Conservation (phyloP, 1,140 invertebrate species). For the Drosophila kepulauana region DNA sequence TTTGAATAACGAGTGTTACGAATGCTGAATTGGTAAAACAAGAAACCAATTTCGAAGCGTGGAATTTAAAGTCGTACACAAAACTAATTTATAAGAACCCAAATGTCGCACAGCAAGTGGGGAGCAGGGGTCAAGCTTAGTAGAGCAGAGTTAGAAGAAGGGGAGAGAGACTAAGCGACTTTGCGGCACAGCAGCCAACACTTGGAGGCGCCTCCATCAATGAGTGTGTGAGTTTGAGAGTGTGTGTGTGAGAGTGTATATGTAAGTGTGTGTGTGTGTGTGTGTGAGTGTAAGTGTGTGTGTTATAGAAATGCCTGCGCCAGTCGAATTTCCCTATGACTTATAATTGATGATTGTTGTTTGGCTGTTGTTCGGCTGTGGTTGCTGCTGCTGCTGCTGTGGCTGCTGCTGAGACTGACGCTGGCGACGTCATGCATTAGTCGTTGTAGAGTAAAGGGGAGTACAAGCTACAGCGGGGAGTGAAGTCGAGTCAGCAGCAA, state of each 20-base stretch:
- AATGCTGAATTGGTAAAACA: background rate
- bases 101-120: constrained; percentile 70
- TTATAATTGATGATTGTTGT: constrained; percentile 50
- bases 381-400: constrained; percentile 2
- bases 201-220: constrained; percentile 28
- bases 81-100: constrained; percentile 71
- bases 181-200: constrained; percentile 19
- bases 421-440: constrained; percentile 51
- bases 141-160: background rate
- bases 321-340: constrained; percentile 36
- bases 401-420: constrained; percentile 5
- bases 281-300: background rate
- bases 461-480: background rate
- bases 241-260: background rate
- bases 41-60: constrained; percentile 40
- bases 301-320: constrained; percentile 38
- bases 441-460: background rate
- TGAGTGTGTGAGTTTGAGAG: background rate
- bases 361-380: background rate
- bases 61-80: constrained; percentile 27
- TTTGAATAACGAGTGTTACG: background rate
- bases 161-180: background rate
- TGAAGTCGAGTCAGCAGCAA: too few relatives aligned
- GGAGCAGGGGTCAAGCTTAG: constrained; percentile 20
- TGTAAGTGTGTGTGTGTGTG: background rate